phyloP scores from a whole-genome alignment of 2,888 invertebrate genomes.

The Tipula lateralis region DNA sequence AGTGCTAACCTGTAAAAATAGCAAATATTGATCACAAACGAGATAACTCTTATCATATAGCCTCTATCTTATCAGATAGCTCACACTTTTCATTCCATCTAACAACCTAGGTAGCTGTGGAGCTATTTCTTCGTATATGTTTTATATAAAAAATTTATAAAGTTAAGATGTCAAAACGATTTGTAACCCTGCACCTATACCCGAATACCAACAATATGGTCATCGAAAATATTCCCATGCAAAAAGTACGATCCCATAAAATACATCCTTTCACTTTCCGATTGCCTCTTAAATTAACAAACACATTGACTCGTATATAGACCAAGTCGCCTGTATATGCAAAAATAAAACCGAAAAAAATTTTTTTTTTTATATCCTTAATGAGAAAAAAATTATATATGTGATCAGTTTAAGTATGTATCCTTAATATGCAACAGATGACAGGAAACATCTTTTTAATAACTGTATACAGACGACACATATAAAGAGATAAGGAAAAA shows the following conservation, averaged over 20 bases:
- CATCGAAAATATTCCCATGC: not conserved
- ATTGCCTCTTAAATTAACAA: not conserved
- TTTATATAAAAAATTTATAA: too few species aligned
- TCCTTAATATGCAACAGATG: conserved; percentile 15
- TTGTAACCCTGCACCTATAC: too few species aligned
- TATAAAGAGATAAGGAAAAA: not conserved
- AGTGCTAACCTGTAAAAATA: too few species aligned
- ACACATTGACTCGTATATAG: not conserved
- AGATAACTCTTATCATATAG: too few species aligned
- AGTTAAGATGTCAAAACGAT: too few species aligned
- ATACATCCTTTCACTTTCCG: not conserved
- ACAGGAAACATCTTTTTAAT: not conserved
- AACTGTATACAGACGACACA: not conserved
- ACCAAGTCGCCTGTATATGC: not conserved
- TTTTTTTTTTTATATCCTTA: not conserved
- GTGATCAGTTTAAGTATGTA: not conserved
- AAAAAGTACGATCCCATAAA: not conserved
- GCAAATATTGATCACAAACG: too few species aligned
- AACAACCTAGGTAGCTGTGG: too few species aligned
- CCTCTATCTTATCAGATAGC: too few species aligned
- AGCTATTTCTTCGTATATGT: too few species aligned
- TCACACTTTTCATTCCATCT: too few species aligned
- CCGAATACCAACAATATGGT: not conserved
- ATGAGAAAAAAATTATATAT: not conserved
- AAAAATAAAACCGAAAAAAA: not conserved